Evolutionary conservation across 1,140 invertebrate genomes (phyloP).

Genomic region (Apolygus lucorum): DNA sequence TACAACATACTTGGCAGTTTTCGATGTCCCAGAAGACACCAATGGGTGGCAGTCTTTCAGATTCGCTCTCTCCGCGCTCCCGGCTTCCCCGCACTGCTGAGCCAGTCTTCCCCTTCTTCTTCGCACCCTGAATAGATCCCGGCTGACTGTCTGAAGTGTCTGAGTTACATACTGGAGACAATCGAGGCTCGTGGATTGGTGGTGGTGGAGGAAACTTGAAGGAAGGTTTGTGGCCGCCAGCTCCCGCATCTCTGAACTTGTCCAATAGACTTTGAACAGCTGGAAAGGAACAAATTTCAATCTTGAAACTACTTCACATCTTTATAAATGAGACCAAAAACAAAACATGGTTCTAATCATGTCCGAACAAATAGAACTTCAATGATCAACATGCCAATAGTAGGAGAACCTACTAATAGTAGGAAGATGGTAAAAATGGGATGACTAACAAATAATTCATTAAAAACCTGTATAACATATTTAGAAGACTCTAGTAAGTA

Average conservation of each 20-base stretch:
- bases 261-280: conserved; percentile 3
- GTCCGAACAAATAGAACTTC: too few relatives aligned
- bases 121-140: background rate
- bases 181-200: background rate
- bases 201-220: conserved; percentile 14
- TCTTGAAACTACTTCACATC: too few relatives aligned
- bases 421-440: too few relatives aligned
- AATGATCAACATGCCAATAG: too few relatives aligned
- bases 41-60: conserved; percentile 51
- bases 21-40: conserved; percentile 93
- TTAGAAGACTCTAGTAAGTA: too few relatives aligned
- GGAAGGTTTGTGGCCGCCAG: background rate
- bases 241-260: background rate
- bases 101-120: background rate
- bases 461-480: too few relatives aligned
- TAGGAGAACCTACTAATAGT: too few relatives aligned
- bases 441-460: too few relatives aligned
- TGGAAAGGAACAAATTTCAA: too few relatives aligned
- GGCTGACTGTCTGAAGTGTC: conserved; percentile 1
- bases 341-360: too few relatives aligned
- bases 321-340: too few relatives aligned
- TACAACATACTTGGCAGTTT: conserved; percentile 55
- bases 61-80: background rate
- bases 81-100: background rate
- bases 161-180: background rate